These are phyloP conservation scores for Amblyraja radiata DNA, from an alignment of 2,797 vertebrate genomes.

Conservation along the genomic window DNA sequence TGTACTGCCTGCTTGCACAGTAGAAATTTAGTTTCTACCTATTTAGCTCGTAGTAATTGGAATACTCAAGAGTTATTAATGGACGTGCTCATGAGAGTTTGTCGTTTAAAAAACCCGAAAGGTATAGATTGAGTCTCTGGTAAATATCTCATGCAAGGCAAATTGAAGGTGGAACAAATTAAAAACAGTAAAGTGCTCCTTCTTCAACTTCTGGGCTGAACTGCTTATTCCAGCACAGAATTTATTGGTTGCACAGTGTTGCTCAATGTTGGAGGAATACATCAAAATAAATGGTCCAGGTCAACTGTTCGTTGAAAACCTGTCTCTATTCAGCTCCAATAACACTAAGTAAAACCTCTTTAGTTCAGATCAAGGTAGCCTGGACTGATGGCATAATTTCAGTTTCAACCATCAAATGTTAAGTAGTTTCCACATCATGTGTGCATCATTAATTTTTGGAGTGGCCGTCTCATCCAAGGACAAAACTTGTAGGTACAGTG, in stretches of 20 bases:
- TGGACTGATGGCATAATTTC: neutral
- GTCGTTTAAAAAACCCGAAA: neutral
- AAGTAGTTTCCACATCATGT: neutral
- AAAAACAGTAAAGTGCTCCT: neutral
- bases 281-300: neutral
- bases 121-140: neutral
- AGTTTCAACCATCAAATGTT: neutral
- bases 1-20: neutral
- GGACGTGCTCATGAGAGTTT: neutral
- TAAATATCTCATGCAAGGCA: neutral
- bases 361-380: neutral
- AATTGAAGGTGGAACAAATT: neutral
- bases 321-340: neutral
- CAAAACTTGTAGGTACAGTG: neutral
- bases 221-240: neutral
- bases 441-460: neutral
- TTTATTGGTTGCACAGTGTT: neutral
- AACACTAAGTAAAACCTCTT: neutral
- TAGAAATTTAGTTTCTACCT: neutral
- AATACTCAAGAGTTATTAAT: neutral
- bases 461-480: neutral
- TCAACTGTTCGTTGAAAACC: neutral
- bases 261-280: neutral
- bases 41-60: neutral
- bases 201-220: neutral